A percentile compares a stretch with the other conserved stretches of the same genome.
These are phyloP conservation scores for Pseudonaja textilis DNA, from an alignment of 2,113 vertebrate species.

Conservation along the genomic window DNA sequence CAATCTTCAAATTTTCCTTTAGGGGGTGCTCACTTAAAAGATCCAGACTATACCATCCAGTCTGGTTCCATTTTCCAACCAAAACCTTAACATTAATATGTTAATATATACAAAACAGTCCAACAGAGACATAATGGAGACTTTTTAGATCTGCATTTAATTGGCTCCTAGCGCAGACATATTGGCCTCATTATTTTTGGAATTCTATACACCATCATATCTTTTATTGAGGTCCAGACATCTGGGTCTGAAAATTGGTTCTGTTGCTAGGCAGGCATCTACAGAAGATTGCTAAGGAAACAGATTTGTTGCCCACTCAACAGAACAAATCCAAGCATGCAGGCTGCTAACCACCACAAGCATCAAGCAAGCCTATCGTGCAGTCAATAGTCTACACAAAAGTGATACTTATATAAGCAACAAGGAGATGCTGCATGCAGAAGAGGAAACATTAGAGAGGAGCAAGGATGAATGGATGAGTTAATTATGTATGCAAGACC, in stretches of 20 bases:
- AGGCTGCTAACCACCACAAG: not conserved
- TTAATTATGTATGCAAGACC: not conserved
- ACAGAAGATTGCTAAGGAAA: constrained; percentile 21
- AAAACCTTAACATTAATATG: constrained; percentile 1
- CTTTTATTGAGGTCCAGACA: not conserved
- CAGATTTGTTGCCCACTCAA: not conserved
- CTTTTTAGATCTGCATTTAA: not conserved
- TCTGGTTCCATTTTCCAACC: not conserved
- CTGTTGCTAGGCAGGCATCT: not conserved
- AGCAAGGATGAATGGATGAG: not conserved
- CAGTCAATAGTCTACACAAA: not conserved
- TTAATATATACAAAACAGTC: constrained; percentile 1
- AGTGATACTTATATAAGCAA: not conserved
- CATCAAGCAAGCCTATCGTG: not conserved
- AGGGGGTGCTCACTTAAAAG: constrained; percentile 37
- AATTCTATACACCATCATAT: not conserved
- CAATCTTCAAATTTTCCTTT: constrained; percentile 32
- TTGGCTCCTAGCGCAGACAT: not conserved
- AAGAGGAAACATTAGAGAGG: not conserved
- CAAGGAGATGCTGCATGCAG: not conserved
- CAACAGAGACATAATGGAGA: not conserved
- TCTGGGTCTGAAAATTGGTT: not conserved
- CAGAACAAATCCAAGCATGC: not conserved
- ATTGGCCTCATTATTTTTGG: not conserved
- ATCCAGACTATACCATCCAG: constrained; percentile 8